phyloP scores from a whole-genome alignment of 2,797 vertebrate species.

The Melanotaenia pygmaea region DNA sequence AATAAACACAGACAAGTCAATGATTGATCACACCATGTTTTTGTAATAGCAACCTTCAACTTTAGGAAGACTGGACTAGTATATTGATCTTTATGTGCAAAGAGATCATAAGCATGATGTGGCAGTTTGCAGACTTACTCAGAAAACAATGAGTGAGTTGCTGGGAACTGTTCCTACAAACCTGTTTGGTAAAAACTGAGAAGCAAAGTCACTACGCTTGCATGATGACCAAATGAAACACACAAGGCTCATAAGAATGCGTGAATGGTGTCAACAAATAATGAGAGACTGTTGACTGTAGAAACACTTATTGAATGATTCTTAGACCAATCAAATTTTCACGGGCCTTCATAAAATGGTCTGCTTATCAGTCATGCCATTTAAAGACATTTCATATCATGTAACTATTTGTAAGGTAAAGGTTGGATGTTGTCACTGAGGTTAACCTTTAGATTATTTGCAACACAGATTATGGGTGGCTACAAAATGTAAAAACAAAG shows the following conservation, averaged over 20 bases:
- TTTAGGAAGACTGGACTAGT: not conserved
- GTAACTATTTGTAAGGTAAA: not conserved
- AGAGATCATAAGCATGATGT: not conserved
- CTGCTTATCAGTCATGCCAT: not conserved
- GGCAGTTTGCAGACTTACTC: not conserved
- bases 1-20: slow-evolving; percentile 29
- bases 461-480: too few species aligned
- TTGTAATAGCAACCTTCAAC: slow-evolving; percentile 41
- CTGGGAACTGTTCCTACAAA: not conserved
- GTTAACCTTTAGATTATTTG: too few species aligned
- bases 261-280: too few species aligned
- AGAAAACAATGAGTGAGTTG: not conserved
- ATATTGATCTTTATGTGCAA: not conserved
- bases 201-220: not conserved
- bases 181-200: not conserved
- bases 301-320: too few species aligned
- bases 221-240: too few species aligned
- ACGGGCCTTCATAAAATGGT: not conserved
- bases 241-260: too few species aligned
- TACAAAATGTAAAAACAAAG: too few species aligned
- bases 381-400: not conserved
- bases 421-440: too few species aligned
- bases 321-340: not conserved
- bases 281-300: too few species aligned
- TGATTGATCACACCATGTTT: slow-evolving; percentile 9